phyloP scores from a whole-genome alignment of 2,113 vertebrate species.

The Cheirogaleus medius region DNA sequence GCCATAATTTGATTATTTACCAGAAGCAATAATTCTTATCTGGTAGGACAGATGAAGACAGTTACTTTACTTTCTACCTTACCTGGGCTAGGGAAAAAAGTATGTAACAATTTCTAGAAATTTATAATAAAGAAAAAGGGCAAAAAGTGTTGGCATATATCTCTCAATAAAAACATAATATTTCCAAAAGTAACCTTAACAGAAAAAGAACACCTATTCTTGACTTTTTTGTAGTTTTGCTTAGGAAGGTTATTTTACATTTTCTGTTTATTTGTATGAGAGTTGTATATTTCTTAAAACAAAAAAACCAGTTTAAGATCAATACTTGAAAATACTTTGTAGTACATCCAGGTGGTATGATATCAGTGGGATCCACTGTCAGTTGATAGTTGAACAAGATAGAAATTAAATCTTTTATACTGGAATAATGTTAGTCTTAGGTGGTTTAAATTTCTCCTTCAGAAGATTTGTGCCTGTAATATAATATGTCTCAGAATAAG shows the following conservation, averaged over 20 bases:
- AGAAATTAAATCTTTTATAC: not conserved
- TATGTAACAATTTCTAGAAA: not conserved
- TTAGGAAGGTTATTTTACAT: constrained; percentile 13
- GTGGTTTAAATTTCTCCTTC: not conserved
- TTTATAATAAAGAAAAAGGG: not conserved
- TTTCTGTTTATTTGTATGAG: not conserved
- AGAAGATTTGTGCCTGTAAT: not conserved
- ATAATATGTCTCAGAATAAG: not conserved
- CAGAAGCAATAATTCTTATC: constrained; percentile 23
- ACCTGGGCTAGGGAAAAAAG: not conserved
- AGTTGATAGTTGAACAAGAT: not conserved
- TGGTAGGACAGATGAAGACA: not conserved
- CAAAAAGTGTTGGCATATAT: not conserved
- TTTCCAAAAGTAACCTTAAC: not conserved
- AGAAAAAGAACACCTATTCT: not conserved
- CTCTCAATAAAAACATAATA: not conserved
- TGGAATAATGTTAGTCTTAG: not conserved
- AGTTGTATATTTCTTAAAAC: not conserved
- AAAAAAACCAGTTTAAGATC: not conserved
- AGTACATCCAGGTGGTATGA: not conserved
- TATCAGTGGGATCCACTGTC: not conserved
- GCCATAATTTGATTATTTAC: not conserved
- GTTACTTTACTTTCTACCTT: not conserved
- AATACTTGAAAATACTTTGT: not conserved
- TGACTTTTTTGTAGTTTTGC: constrained; percentile 11